phyloP scores from a whole-genome alignment of 1,140 invertebrate genomes.

The Orius insidiosus region DNA sequence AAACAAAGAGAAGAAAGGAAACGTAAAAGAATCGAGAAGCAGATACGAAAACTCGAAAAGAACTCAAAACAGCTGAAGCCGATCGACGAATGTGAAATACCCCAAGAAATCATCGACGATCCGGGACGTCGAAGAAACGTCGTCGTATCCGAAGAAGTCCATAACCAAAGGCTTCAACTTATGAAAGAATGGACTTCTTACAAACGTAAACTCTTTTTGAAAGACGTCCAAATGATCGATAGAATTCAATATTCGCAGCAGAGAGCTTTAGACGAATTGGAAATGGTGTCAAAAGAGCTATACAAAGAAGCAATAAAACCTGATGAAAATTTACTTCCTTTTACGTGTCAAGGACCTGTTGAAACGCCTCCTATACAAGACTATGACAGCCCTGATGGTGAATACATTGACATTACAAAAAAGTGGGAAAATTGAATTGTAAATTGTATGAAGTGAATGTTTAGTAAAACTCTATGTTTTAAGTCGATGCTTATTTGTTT shows the following conservation, averaged over 20 bases:
- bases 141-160: slow-evolving; percentile 28
- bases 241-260: slow-evolving; percentile 44
- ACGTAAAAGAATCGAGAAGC: slow-evolving; percentile 64
- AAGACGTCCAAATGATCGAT: slow-evolving; percentile 47
- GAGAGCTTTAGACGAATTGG: slow-evolving; percentile 56
- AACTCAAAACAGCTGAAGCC: slow-evolving; percentile 61
- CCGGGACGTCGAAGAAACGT: slow-evolving; percentile 35
- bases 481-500: too few relatives aligned
- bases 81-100: slow-evolving; percentile 58
- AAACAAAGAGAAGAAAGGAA: slow-evolving; percentile 60
- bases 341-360: slow-evolving; percentile 44
- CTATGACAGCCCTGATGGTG: slow-evolving; percentile 65
- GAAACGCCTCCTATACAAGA: slow-evolving; percentile 59
- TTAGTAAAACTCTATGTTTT: too few relatives aligned
- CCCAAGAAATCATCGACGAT: slow-evolving; percentile 39
- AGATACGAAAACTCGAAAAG: slow-evolving; percentile 60
- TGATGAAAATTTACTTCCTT: slow-evolving; percentile 49
- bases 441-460: too few relatives aligned
- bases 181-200: slow-evolving; percentile 56
- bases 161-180: slow-evolving; percentile 35
- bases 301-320: slow-evolving; percentile 63
- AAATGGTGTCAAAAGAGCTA: slow-evolving; percentile 57
- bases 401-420: slow-evolving; percentile 62
- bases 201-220: slow-evolving; percentile 39
- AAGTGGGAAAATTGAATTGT: slow-evolving; percentile 36